Base-by-base conservation (phyloP, 2,888 invertebrate genomes). In the Caenorhabditis sp. region DNA sequence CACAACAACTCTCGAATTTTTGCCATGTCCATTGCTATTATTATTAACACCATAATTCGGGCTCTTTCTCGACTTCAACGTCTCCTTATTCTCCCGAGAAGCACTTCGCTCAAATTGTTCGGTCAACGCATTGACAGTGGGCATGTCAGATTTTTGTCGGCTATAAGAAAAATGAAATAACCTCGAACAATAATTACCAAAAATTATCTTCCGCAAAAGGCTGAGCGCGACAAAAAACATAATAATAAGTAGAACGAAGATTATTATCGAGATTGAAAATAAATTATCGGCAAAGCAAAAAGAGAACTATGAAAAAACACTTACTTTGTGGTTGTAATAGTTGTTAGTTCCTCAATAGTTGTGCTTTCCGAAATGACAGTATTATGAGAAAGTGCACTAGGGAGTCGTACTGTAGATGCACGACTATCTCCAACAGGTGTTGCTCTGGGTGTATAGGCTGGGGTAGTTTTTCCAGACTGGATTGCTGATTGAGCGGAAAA, bases 331-430 rank as follows among this genome's bases (percentile, higher is more conserved):
- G 70, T 70, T 50, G 57, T 78, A n/a, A 75, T 78, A 0, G 75
- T 75, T 1, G 78, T 78, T 51, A 75, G 31, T 58, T 78, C 78
- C 49, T 78, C 75, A 59, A 75, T 69, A 4, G 70, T 78, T 0
- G 69, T 67, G 23, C 69, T 75, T 53, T 78, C 75, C 3, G 74
- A 72, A 10, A 78, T 43, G 12, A 74, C 64, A 17, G 62, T 61
- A 58, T 65, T 67, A 23, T 74, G 66, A 4, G 74, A 64, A 21
- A 67, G 51, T 27, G 36, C 54, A 58, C 65, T 73, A 8, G 62
- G 57, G 1, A 66, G 24, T 1, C 67, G 57, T n/a, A 50, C 50
- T 6, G 70, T 67, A 4, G 66, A 67, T 31, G 51, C 21, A 50
- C 62, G 61, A 26, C 43, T 58, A 19, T 63, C 65, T 21, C 66